These are phyloP conservation scores for Choristoneura fumiferana DNA, from an alignment of 1,140 invertebrate genomes.

Conservation along the genomic window DNA sequence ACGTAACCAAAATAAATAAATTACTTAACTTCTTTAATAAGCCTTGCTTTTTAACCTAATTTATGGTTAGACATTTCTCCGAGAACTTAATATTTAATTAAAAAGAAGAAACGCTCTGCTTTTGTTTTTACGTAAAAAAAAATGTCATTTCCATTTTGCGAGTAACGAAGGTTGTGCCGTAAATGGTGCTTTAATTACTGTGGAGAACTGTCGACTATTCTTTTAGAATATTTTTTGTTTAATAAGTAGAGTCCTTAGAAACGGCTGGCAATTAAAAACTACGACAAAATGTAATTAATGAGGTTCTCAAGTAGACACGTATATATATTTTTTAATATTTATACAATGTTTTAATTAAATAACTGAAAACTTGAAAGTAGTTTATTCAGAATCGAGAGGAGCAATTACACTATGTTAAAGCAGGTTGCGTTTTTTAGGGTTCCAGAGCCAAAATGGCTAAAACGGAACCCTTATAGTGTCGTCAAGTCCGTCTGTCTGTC, in stretches of 20 bases:
- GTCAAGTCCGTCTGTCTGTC: too few species aligned
- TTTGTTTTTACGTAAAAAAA: constrained; percentile 13
- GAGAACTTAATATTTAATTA: constrained; percentile 13
- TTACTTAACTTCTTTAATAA: background rate
- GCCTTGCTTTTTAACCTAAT: constrained; percentile 5
- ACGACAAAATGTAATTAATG: too few species aligned
- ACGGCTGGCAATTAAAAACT: background rate
- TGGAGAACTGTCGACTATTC: constrained; percentile 11
- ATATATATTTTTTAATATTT: too few species aligned
- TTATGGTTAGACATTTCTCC: constrained; percentile 13
- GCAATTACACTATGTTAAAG: too few species aligned
- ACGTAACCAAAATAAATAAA: constrained; percentile 7
- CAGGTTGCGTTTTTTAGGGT: too few species aligned
- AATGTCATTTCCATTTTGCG: too few species aligned
- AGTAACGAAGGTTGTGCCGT: constrained; percentile 1
- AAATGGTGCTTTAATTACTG: constrained; percentile 12
- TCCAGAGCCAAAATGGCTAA: too few species aligned
- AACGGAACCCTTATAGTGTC: too few species aligned
- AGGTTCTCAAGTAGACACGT: too few species aligned
- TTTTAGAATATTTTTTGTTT: background rate
- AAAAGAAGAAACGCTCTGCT: constrained; percentile 8
- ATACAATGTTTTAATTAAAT: too few species aligned
- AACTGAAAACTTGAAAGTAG: too few species aligned
- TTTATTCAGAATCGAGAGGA: too few species aligned
- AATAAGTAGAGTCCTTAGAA: background rate